Evolutionary conservation across 2,797 vertebrate species (phyloP).

Genomic region (Lacerta viridis): DNA sequence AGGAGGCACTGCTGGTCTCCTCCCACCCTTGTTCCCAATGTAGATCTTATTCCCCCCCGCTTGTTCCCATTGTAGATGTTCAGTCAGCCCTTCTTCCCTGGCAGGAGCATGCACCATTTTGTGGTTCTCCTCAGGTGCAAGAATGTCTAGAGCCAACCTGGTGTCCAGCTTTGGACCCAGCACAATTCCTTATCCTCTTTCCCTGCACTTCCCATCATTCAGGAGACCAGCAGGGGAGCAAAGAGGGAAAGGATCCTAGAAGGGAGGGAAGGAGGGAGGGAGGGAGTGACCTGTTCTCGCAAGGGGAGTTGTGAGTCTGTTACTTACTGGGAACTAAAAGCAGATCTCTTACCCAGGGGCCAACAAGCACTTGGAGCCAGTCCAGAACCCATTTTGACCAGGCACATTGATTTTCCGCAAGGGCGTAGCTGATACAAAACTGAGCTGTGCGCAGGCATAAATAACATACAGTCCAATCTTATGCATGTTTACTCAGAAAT

Average conservation of each 20-base stretch:
- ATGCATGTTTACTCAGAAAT: neutral
- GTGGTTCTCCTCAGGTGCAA: too few species aligned
- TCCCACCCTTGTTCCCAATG: too few species aligned
- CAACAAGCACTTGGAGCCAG: neutral
- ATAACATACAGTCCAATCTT: neutral
- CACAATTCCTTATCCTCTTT: neutral
- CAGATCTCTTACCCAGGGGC: too few species aligned
- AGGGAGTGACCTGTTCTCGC: neutral
- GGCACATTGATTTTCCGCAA: neutral
- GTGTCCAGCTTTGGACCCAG: neutral
- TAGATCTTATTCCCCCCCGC: too few species aligned
- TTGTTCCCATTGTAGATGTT: too few species aligned
- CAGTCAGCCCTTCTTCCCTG: too few species aligned
- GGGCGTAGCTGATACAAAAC: neutral
- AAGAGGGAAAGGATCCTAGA: neutral
- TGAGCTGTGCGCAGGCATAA: neutral
- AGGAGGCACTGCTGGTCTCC: too few species aligned
- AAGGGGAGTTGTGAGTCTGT: neutral
- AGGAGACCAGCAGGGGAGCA: neutral
- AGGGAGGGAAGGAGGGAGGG: too few species aligned
- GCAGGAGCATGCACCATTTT: too few species aligned
- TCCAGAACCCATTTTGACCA: neutral
- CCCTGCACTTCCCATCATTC: neutral
- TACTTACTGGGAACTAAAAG: neutral
- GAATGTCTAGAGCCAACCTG: too few species aligned